Evolutionary conservation across 2,797 vertebrate genomes (phyloP).

Genomic region (Poeciliopsis paucimaculata): DNA sequence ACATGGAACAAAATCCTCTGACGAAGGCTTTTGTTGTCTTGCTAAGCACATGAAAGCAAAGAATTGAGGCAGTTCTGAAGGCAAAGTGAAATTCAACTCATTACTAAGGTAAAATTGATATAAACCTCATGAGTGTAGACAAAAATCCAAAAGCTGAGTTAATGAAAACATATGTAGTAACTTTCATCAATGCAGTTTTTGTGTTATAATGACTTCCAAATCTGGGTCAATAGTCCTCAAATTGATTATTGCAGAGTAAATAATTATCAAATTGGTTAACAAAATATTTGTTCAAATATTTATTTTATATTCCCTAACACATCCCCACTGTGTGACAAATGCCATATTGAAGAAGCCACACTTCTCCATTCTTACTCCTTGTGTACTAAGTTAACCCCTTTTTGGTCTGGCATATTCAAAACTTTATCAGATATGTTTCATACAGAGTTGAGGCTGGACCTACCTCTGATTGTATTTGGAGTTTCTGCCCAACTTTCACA

Average conservation of each 20-base stretch:
- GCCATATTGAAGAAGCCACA: no score
- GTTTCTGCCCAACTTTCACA: no score
- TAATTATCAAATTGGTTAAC: not conserved
- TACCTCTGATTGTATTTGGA: no score
- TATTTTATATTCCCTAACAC: not conserved
- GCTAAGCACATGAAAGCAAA: not conserved
- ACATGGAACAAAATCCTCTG: not conserved
- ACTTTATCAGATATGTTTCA: no score
- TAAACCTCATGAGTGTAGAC: not conserved
- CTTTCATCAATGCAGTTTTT: not conserved
- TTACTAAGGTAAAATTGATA: not conserved
- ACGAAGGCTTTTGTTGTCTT: not conserved
- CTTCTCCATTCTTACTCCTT: no score
- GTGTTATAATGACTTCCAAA: not conserved
- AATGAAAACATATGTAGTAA: not conserved
- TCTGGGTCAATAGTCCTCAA: not conserved
- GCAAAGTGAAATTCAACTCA: not conserved
- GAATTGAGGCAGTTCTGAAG: not conserved
- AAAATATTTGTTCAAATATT: not conserved
- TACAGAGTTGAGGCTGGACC: no score
- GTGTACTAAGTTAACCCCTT: no score
- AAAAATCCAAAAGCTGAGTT: not conserved
- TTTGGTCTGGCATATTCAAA: no score
- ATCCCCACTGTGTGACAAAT: no score
- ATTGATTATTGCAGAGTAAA: not conserved